Evolutionary conservation across 2,797 vertebrate species (phyloP).

Genomic region (Philypnodon macrostomus): DNA sequence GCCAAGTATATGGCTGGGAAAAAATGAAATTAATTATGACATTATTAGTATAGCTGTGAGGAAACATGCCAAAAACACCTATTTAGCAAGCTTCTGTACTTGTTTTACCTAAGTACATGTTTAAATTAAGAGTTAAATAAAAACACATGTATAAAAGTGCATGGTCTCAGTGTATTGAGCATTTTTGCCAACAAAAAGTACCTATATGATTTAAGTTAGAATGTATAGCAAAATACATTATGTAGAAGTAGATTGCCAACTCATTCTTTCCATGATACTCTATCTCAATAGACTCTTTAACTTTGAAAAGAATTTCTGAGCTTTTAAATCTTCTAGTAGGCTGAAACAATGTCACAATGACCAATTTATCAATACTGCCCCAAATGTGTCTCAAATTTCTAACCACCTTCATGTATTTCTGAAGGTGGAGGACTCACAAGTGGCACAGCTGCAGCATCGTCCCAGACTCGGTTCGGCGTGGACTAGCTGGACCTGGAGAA

Average conservation of each 20-base stretch:
- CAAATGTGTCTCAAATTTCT: not conserved
- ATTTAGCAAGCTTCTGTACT: too few relatives aligned
- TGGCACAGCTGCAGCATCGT: constrained; percentile 89
- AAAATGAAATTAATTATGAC: too few relatives aligned
- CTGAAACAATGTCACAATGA: not conserved
- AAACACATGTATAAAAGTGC: too few relatives aligned
- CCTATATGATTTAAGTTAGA: too few relatives aligned
- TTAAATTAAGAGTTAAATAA: too few relatives aligned
- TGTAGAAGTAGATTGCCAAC: not conserved
- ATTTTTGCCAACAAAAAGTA: too few relatives aligned
- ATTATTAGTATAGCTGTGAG: too few relatives aligned
- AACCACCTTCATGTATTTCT: constrained; percentile 8
- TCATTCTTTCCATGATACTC: not conserved
- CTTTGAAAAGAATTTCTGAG: not conserved
- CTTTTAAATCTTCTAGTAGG: not conserved
- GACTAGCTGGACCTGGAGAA: constrained; percentile 73
- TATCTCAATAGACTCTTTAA: not conserved
- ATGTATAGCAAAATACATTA: not conserved
- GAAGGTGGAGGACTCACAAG: constrained; percentile 87
- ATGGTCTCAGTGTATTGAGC: too few relatives aligned
- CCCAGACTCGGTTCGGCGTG: constrained; percentile 81
- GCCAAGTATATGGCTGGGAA: too few relatives aligned
- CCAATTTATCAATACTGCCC: not conserved
- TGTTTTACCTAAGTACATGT: too few relatives aligned
- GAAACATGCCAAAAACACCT: too few relatives aligned